Conservation (phyloP, 1,140 invertebrate genomes). For the Drosophila truncata region DNA sequence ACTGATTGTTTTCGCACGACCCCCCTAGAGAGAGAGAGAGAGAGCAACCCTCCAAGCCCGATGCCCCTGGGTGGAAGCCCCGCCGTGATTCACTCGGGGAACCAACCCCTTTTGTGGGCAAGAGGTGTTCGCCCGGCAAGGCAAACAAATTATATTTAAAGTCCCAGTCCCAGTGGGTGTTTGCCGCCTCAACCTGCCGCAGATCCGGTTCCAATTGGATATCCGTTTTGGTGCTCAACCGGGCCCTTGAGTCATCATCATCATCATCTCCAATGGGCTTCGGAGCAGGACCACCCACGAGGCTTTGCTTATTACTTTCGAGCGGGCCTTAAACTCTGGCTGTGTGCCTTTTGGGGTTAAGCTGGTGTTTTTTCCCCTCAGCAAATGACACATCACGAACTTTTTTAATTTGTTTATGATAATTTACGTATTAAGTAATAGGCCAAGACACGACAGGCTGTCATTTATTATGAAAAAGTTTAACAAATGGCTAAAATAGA, state of each 20-base stretch:
- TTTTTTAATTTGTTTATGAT: slow-evolving; percentile 84
- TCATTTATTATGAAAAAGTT: slow-evolving; percentile 62
- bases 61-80: slow-evolving; percentile 19
- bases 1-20: slow-evolving; percentile 77
- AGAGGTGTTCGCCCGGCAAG: slow-evolving; percentile 18
- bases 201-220: slow-evolving; percentile 75
- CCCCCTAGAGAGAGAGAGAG: slow-evolving; percentile 12
- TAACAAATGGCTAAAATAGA: slow-evolving; percentile 11
- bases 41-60: not conserved
- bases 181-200: slow-evolving; percentile 31
- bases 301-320: slow-evolving; percentile 76
- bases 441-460: slow-evolving; percentile 48
- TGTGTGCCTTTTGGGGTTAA: slow-evolving; percentile 38
- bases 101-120: slow-evolving; percentile 66
- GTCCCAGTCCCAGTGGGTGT: slow-evolving; percentile 62
- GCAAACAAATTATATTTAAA: slow-evolving; percentile 83
- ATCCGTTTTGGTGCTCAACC: slow-evolving; percentile 48
- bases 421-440: slow-evolving; percentile 73
- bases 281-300: slow-evolving; percentile 60
- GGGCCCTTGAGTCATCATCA: slow-evolving; percentile 45
- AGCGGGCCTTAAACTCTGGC: slow-evolving; percentile 61
- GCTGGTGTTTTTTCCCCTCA: slow-evolving; percentile 16
- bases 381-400: slow-evolving; percentile 79
- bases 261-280: slow-evolving; percentile 34
- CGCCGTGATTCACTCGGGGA: slow-evolving; percentile 67